Evolutionary conservation across 37 sponge, comb jelly and placozoan species (phyloP), one percentile per base, ranked within the genome.

Genomic region (Dysidea cf. avara): DNA sequence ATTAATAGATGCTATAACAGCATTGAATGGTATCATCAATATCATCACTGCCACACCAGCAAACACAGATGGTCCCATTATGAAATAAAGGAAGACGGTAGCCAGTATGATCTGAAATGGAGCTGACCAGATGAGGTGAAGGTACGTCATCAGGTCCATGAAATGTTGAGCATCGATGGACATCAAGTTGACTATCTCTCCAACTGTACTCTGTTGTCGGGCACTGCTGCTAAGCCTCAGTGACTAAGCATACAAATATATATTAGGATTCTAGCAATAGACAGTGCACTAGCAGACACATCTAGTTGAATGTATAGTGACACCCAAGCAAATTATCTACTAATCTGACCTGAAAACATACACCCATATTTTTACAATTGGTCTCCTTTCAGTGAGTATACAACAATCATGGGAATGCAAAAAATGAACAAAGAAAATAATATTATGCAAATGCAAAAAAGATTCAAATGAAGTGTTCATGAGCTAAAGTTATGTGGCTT

Each of bases 151-250:
- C 34, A 96, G 71, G 53, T 96, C 96, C 92, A 89, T 89, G 46
- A 89, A 87, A 24, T 84, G 61, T 71, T 92, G 94, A 58, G 97
- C 94, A 48, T 96, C 97, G 13, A 96, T 90, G 9, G 95, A 82
- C 97, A 96, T 96, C 56, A 96, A 69, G 77, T 92, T 96, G 64
- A 96, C 94, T 57, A 96, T 96, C 91, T 96, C 94, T 28, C 97
- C 97, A 1, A 90, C 76, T 28, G 95, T 92, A 14, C 80, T 81
- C 33, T 59, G 50, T 29, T 73, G 75, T 16, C 91, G 87, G 22
- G 94, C 87, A 20, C 63, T 71, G 70, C 57, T 90, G 69, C 83
- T 90, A 46, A 96, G 66, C 26, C 71, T 43, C 25, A 96, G 67
- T 28, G 97, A 81, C 96, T 94, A 13, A 28, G 36, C 55, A 43